These are phyloP conservation scores for Nephila pilipes DNA, from an alignment of 1,140 invertebrate genomes.

Conservation along the genomic window DNA sequence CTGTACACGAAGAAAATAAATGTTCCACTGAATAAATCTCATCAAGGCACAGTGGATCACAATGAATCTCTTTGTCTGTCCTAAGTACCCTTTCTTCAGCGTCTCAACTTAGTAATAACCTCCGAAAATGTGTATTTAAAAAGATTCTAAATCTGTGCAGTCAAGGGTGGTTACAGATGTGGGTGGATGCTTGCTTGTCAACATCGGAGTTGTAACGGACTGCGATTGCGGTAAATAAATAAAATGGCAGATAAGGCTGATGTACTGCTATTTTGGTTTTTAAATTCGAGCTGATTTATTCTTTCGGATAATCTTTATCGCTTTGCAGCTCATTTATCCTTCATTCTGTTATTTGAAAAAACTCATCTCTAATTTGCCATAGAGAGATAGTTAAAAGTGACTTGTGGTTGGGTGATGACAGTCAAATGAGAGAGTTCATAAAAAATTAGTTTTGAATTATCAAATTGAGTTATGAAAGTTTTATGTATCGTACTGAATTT, in stretches of 20 bases:
- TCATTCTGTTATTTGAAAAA: neutral
- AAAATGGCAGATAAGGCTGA: neutral
- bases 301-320: neutral
- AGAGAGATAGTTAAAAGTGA: neutral
- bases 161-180: neutral
- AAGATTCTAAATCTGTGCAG: neutral
- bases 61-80: neutral
- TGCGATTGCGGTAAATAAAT: neutral
- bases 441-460: too few species aligned
- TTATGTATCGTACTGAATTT: too few species aligned
- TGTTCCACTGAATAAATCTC: neutral
- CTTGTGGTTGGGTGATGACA: neutral
- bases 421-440: too few species aligned
- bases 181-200: slow-evolving; percentile 14
- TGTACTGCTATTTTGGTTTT: neutral
- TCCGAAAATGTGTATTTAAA: neutral
- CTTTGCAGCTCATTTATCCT: neutral
- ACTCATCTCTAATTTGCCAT: slow-evolving; percentile 1
- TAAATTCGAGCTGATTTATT: neutral
- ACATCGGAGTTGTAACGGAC: neutral
- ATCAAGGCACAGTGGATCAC: neutral
- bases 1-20: neutral
- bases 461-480: too few species aligned
- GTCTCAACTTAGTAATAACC: slow-evolving; percentile 19
- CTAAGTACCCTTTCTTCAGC: neutral